Base-by-base conservation (phyloP, 1,140 invertebrate genomes). In the Papilio machaon region DNA sequence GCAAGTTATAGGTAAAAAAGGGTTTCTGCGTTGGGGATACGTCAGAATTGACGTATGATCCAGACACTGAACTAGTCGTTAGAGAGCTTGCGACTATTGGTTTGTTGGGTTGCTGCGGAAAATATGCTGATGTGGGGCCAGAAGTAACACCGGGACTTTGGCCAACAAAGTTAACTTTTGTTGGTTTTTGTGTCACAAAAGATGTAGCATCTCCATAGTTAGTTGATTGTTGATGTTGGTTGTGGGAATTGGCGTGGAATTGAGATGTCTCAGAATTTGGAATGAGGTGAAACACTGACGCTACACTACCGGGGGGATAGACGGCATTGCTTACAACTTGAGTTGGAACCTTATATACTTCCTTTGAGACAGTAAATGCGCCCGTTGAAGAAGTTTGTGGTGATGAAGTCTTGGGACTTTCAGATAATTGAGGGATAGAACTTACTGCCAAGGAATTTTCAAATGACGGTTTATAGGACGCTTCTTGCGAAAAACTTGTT, bases 101-200 rank as follows among this genome's bases (percentile, higher is more conserved):
- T 38, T 73, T 73, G 43, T 47, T 47, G 1, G 43, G 46, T 70
- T 38, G 64, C 35, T 70, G 30, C 30, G 64, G 11, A 70, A 70
- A 11, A 70, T 30, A 4, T 70, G 30, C 15, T 70, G 64, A 35
- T 70, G 64, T 70, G 8, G 35, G 13, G n/a, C 64, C 64, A 35
- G 64, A 30, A 70, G 13, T 35, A 35, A 30, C 64, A 70, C 15
- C 64, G 30, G 23, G 10, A 15, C 30, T 70, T 70, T 70, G 64
- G 13, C 23, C 13, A 38, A 35, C 64, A 70, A 70, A 70, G 13
- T 70, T 70, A 35, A 35, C 23, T 35, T 13, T 38, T 6, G 23
- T 70, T 70, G 64, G 64, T 35, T 70, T 70, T 70, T 70, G 64
- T 70, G 64, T 70, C 64, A 70, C 64, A 70, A 70, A 70, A 35